Conservation (phyloP, 2,113 vertebrate genomes). For the Amphiprion percula region DNA sequence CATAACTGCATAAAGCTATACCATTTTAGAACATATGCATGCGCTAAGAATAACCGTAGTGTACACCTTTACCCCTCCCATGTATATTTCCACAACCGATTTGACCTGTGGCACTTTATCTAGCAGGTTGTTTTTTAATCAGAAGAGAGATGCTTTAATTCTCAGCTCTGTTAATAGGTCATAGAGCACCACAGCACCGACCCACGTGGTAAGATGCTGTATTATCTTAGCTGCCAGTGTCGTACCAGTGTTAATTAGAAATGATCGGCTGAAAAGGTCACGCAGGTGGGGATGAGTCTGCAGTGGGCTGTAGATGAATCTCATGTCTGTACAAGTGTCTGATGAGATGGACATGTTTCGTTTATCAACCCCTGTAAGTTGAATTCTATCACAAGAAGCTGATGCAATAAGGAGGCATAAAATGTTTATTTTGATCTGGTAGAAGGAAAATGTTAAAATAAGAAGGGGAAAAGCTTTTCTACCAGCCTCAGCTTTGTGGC, state of each 20-base stretch:
- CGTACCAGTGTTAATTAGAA: slow-evolving; percentile 56
- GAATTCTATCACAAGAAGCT: slow-evolving; percentile 13
- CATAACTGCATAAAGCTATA: background rate
- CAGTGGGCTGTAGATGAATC: slow-evolving; percentile 10
- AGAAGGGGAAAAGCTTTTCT: slow-evolving; percentile 7
- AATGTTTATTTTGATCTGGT: slow-evolving; percentile 36
- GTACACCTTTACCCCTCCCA: background rate
- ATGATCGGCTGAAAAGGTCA: slow-evolving; percentile 64
- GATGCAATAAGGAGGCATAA: slow-evolving; percentile 19
- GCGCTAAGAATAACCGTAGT: slow-evolving; percentile 17
- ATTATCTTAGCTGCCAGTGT: slow-evolving; percentile 37
- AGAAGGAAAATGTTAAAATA: slow-evolving; percentile 10
- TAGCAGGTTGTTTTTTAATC: slow-evolving; percentile 58
- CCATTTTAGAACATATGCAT: background rate
- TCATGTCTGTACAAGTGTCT: slow-evolving; percentile 13
- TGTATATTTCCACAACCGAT: slow-evolving; percentile 31
- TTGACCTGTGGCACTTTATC: slow-evolving; percentile 41
- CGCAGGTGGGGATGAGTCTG: slow-evolving; percentile 17
- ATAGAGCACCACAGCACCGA: slow-evolving; percentile 29
- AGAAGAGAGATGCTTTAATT: slow-evolving; percentile 63
- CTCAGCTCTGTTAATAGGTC: slow-evolving; percentile 64
- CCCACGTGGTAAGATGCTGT: slow-evolving; percentile 42
- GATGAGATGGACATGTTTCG: slow-evolving; percentile 34
- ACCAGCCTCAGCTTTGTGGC: background rate
- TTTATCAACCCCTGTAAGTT: slow-evolving; percentile 14